Evolutionary conservation across 1,140 invertebrate species (phyloP).

Genomic region (Macrobrachium rosenbergii): DNA sequence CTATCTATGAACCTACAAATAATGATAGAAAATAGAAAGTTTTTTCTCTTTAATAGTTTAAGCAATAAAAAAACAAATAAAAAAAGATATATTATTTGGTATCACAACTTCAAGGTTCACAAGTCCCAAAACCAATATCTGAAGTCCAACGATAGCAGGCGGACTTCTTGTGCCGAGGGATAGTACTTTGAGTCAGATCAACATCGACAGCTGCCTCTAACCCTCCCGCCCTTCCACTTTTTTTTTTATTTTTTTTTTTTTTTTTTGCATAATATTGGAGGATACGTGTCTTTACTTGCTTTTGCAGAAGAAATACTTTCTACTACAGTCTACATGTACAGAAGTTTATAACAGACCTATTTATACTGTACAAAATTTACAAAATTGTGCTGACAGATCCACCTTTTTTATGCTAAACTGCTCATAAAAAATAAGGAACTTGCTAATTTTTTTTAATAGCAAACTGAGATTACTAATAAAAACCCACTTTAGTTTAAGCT

Average conservation of each 20-base stretch:
- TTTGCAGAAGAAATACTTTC: constrained; percentile 57
- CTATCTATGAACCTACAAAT: constrained; percentile 63
- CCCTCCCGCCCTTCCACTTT: no score
- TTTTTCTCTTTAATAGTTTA: constrained; percentile 41
- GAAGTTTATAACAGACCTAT: constrained; percentile 53
- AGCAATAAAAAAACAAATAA: constrained; percentile 55
- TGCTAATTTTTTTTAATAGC: constrained; percentile 28
- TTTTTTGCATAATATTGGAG: constrained; percentile 28
- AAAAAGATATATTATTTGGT: constrained; percentile 48
- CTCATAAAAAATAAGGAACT: constrained; percentile 28
- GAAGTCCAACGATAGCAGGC: constrained; percentile 8
- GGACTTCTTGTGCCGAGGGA: constrained; percentile 29
- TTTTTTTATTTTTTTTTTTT: no score
- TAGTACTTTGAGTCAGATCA: no score
- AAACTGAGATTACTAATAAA: constrained; percentile 58
- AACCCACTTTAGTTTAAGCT: constrained; percentile 39
- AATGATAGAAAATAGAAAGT: constrained; percentile 64
- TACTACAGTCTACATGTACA: constrained; percentile 60
- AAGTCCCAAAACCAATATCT: constrained; percentile 24
- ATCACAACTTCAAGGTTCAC: constrained; percentile 55
- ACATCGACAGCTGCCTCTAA: no score
- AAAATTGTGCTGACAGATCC: constrained; percentile 61
- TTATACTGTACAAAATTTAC: constrained; percentile 61
- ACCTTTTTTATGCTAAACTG: constrained; percentile 47
- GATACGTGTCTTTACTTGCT: constrained; percentile 63